Evolutionary conservation across 2,797 vertebrate species (phyloP).

Genomic region (Leuciscus waleckii): DNA sequence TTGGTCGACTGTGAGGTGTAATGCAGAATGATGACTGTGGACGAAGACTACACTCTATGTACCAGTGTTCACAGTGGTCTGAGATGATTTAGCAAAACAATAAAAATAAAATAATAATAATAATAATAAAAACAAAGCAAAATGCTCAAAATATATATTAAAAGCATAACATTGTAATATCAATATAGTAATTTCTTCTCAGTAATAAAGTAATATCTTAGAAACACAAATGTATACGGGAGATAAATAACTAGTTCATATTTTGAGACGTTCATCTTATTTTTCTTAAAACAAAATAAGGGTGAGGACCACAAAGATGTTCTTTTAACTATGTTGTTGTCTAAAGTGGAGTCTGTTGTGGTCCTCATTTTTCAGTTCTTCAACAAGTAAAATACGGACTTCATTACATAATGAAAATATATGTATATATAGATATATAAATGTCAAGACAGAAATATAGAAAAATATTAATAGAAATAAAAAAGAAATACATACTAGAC

Average conservation of each 20-base stretch:
- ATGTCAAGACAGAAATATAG: constrained; percentile 86
- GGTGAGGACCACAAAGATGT: constrained; percentile 43
- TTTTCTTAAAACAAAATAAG: constrained; percentile 47
- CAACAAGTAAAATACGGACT: constrained; percentile 75
- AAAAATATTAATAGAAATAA: constrained; percentile 86
- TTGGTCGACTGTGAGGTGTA: constrained; percentile 33
- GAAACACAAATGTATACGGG: constrained; percentile 66
- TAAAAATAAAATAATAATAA: constrained; percentile 61
- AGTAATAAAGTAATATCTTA: constrained; percentile 80
- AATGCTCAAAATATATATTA: constrained; percentile 76
- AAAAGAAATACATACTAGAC: constrained; percentile 80
- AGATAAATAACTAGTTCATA: constrained; percentile 80
- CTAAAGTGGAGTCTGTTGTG: constrained; percentile 58
- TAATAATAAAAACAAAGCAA: constrained; percentile 66
- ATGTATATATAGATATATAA: constrained; percentile 83
- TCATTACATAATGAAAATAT: constrained; percentile 81
- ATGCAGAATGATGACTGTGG: constrained; percentile 51
- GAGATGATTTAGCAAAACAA: constrained; percentile 75
- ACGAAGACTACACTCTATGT: constrained; percentile 60
- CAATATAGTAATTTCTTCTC: constrained; percentile 81
- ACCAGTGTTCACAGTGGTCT: constrained; percentile 75
- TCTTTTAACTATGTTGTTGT: constrained; percentile 25
- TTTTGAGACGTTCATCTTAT: constrained; percentile 60
- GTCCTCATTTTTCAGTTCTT: constrained; percentile 64
- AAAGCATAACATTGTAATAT: constrained; percentile 83